Evolutionary conservation across 2,888 invertebrate species (phyloP), one percentile per base, ranked within the genome.

Genomic region (Endomychus coccineus): DNA sequence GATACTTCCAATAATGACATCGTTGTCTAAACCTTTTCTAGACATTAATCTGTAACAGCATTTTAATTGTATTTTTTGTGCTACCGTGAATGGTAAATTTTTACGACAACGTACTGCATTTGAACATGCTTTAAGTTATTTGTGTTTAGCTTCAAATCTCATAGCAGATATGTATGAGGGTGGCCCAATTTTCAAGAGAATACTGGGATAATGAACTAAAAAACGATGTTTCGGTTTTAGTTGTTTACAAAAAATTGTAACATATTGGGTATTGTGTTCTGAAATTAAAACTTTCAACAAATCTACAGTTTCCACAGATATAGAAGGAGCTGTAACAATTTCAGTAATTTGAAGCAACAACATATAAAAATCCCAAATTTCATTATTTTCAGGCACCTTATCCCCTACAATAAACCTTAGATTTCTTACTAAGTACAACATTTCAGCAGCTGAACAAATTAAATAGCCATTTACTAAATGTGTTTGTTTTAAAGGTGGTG

Each of bases 371-470:
- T 27, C n/a, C 43, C 43, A 43, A 13, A 43, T 11, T 30, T 13
- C 16, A 25, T 37, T 22, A 19, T 27, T 11, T n/a, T 7, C 16
- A 9, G 39, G 39, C 16, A 42, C 33, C 15, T 42, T 13, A 34
- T 44, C 42, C 14, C 38, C 40, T 19, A 37, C 36, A 10, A 34
- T 21, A 25, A 32, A 39, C 7, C 27, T 21, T 27, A 42, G 36
- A 44, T 44, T 39, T 22, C 19, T 34, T n/a, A 36, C 39, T 10
- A 42, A 33, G 17, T 19, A 25, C 7, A 17, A 10, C 42, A 44
- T 44, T 33, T 42, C 42, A 6, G 42, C 10, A 15, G 44, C 34
- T 14, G 44, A 44, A 7, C 36, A 17, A 11, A 40, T 40, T 11
- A 44, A 23, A 14, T 27, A 22, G 16, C 28, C 29, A 16, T 43